Evolutionary conservation across 2,797 vertebrate genomes (phyloP).

Genomic region (Anableps anableps): DNA sequence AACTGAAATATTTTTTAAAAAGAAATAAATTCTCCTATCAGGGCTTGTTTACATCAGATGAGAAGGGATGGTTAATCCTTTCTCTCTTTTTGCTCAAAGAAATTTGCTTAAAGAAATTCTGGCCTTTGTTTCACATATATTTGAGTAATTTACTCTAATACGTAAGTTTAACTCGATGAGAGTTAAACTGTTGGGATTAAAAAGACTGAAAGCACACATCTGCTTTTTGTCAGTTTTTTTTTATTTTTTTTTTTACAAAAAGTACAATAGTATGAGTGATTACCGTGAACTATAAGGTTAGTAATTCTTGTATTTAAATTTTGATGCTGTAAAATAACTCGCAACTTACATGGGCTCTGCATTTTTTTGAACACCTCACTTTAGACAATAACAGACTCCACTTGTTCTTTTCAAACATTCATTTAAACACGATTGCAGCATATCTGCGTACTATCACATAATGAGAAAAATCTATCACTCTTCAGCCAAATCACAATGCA

Average conservation of each 20-base stretch:
- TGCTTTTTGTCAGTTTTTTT: background rate
- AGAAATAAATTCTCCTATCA: background rate
- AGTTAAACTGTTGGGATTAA: background rate
- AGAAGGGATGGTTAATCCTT: background rate
- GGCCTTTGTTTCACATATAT: background rate
- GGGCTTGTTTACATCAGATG: background rate
- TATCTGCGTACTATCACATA: conserved; percentile 31
- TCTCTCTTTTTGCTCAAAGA: background rate
- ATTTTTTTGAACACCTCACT: conserved; percentile 44
- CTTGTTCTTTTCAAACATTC: conserved; percentile 5
- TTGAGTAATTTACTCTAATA: background rate
- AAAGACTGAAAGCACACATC: conserved; percentile 25
- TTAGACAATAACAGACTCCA: conserved; percentile 15
- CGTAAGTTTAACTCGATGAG: background rate
- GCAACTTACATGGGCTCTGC: conserved; percentile 43
- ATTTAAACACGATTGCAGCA: conserved; percentile 27
- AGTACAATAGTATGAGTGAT: conserved; percentile 14
- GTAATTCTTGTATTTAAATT: conserved; percentile 23
- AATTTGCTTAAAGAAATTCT: background rate
- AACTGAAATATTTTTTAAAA: too few species aligned
- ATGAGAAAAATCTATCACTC: conserved; percentile 42
- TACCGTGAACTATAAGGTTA: conserved; percentile 17
- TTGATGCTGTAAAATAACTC: conserved; percentile 48
- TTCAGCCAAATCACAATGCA: conserved; percentile 1
- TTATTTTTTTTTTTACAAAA: background rate